Percentiles rank a stretch among this genome's conserved stretches.
Conservation (phyloP, 2,797 vertebrate genomes). For the Bovichtus diacanthus region DNA sequence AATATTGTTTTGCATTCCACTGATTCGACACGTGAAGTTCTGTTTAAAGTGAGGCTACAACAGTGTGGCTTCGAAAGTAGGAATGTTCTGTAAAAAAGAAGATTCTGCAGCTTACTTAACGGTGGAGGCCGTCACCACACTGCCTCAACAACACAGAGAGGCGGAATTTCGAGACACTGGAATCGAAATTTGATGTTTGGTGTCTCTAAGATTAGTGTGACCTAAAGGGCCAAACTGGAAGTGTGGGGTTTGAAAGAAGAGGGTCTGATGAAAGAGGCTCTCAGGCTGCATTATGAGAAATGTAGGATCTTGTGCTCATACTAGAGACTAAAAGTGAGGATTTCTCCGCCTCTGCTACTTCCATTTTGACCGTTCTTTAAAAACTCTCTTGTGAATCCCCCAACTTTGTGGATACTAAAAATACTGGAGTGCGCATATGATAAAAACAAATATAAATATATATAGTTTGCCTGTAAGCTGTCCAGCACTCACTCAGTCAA, state of each 20-base stretch:
- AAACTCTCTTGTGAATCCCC: neutral
- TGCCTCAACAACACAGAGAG: neutral
- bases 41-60: neutral
- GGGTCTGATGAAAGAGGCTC: neutral
- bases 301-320: neutral
- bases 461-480: constrained; percentile 18
- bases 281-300: neutral
- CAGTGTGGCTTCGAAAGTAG: neutral
- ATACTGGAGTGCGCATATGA: neutral
- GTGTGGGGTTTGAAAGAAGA: neutral
- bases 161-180: neutral
- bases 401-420: neutral
- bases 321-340: neutral
- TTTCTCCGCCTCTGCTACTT: neutral
- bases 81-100: neutral
- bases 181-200: no score
- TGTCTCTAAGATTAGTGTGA: no score
- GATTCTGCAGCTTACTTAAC: neutral
- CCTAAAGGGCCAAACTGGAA: no score
- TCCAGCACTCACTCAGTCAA: constrained; percentile 25
- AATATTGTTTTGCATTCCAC: neutral
- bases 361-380: neutral
- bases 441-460: neutral
- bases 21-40: neutral
- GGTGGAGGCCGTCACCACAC: neutral